Percentiles rank a stretch among this genome's conserved stretches.
Conservation (phyloP, 2,888 invertebrate genomes). For the Calephelis perditalis region DNA sequence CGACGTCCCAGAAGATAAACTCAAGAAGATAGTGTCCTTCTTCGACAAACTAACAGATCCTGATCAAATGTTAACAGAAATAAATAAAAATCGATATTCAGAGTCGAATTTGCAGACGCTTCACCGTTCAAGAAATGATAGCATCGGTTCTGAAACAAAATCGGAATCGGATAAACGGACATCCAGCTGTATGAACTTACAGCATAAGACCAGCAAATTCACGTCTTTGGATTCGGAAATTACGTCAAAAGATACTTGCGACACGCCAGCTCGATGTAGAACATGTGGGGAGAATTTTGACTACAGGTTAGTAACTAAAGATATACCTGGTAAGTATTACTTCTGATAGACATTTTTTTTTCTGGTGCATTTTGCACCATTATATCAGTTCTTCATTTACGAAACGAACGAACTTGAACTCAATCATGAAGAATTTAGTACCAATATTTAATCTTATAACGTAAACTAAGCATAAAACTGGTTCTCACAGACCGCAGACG, state of each 20-base stretch:
- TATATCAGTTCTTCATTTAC: no score
- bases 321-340: no score
- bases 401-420: no score
- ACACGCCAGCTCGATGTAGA: constrained; percentile 39
- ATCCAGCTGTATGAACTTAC: constrained; percentile 41
- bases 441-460: no score
- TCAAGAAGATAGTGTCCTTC: constrained; percentile 65
- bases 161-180: constrained; percentile 39
- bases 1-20: constrained; percentile 51
- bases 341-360: no score
- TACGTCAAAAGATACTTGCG: constrained; percentile 30
- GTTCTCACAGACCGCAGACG: no score
- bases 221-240: constrained; percentile 34
- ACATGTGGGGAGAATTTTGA: constrained; percentile 53
- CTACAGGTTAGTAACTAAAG: constrained; percentile 39
- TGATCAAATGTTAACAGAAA: constrained; percentile 42
- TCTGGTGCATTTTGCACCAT: no score
- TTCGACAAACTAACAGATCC: constrained; percentile 58
- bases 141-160: constrained; percentile 26
- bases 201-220: constrained; percentile 17
- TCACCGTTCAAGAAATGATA: constrained; percentile 20
- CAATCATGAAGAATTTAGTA: no score
- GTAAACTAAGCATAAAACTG: no score
- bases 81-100: constrained; percentile 45
- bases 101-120: constrained; percentile 40